phyloP scores from a whole-genome alignment of 2,113 vertebrate genomes.

The Elgaria multicarinata region DNA sequence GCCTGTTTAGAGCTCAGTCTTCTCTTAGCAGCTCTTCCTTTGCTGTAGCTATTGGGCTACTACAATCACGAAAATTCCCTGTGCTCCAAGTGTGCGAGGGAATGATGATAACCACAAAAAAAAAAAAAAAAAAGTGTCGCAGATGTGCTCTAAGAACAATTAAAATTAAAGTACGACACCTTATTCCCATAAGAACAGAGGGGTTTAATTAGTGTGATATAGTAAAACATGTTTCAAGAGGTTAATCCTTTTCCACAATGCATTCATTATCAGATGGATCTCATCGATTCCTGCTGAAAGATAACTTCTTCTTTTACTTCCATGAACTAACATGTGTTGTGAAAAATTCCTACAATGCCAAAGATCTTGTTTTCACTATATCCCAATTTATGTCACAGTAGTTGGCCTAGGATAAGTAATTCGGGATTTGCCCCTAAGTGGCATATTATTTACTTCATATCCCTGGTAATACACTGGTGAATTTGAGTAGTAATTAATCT shows the following conservation, averaged over 20 bases:
- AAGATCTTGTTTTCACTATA: constrained; percentile 57
- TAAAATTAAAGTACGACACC: constrained; percentile 51
- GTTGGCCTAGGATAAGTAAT: constrained; percentile 68
- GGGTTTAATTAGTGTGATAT: constrained; percentile 30
- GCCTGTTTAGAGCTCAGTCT: constrained; percentile 71
- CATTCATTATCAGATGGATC: constrained; percentile 51
- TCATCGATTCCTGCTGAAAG: constrained; percentile 57
- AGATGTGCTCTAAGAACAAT: constrained; percentile 63
- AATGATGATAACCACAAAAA: constrained; percentile 64
- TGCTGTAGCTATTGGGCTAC: constrained; percentile 49
- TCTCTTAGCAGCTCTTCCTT: constrained; percentile 56
- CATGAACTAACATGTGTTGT: constrained; percentile 45
- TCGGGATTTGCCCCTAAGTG: constrained; percentile 58
- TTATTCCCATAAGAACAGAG: constrained; percentile 66
- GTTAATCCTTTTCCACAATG: constrained; percentile 53
- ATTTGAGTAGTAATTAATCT: constrained; percentile 52
- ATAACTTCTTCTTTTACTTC: constrained; percentile 42
- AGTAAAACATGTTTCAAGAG: constrained; percentile 60
- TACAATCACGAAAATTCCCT: background rate
- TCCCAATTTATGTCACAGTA: constrained; percentile 64
- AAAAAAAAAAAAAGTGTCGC: constrained; percentile 22
- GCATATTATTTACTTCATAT: constrained; percentile 66
- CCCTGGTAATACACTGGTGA: constrained; percentile 54
- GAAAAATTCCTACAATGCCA: constrained; percentile 55
- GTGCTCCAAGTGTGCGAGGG: constrained; percentile 18